phyloP scores from a whole-genome alignment of 2,113 vertebrate genomes.

The Pagrus major region DNA sequence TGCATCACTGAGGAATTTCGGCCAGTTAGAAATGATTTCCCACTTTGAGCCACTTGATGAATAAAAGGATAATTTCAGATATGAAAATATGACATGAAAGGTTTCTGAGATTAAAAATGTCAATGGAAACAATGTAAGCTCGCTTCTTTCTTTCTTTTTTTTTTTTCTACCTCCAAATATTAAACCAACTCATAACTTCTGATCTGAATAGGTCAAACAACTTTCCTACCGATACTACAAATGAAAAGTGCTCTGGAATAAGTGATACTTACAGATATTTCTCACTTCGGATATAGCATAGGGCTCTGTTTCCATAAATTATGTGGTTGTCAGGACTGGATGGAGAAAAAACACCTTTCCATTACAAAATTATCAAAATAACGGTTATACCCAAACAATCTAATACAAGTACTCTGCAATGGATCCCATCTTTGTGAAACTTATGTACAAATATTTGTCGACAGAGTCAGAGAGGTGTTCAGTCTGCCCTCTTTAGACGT shows the following conservation, averaged over 20 bases:
- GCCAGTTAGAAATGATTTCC: background rate
- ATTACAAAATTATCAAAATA: background rate
- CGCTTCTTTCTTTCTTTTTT: no score
- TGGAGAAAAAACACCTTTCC: constrained; percentile 16
- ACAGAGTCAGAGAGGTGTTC: no score
- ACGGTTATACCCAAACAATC: background rate
- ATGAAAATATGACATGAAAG: no score
- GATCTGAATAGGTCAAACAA: background rate
- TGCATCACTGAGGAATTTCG: background rate
- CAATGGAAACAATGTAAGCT: no score
- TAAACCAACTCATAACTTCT: background rate
- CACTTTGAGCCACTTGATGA: background rate
- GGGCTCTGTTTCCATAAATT: constrained; percentile 93
- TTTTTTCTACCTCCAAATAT: background rate
- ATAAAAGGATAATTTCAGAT: no score
- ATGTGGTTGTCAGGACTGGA: constrained; percentile 90
- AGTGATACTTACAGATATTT: constrained; percentile 81
- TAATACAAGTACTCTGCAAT: background rate
- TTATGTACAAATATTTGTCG: no score
- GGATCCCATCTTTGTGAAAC: no score
- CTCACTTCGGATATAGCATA: constrained; percentile 88
- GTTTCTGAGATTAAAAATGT: no score
- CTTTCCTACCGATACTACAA: background rate
- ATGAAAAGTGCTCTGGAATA: background rate
- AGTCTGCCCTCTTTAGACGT: no score